Conservation (phyloP, 2,888 invertebrate species). For the Leptinotarsa haldemani region DNA sequence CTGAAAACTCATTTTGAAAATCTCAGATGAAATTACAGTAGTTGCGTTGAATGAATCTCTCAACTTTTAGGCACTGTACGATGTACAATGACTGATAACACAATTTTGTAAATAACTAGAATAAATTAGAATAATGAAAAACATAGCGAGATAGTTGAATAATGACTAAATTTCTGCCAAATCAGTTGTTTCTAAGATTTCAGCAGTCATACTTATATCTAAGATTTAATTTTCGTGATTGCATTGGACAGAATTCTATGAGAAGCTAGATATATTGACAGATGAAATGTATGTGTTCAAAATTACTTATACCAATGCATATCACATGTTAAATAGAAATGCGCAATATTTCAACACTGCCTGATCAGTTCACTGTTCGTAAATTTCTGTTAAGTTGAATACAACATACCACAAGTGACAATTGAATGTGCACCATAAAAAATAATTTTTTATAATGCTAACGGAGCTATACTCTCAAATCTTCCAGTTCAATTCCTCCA, state of each 20-base stretch:
- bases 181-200: not conserved
- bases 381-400: not conserved
- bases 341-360: constrained; percentile 43
- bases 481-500: too few relatives aligned
- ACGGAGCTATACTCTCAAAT: too few relatives aligned
- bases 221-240: constrained; percentile 5
- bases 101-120: constrained; percentile 49
- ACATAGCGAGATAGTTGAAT: constrained; percentile 20
- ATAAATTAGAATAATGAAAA: constrained; percentile 31
- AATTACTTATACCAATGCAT: constrained; percentile 37
- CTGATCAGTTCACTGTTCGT: constrained; percentile 22
- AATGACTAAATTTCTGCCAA: constrained; percentile 24
- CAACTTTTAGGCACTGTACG: constrained; percentile 55
- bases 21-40: too few relatives aligned
- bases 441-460: too few relatives aligned
- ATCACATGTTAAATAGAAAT: constrained; percentile 34
- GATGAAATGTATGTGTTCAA: constrained; percentile 35
- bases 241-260: constrained; percentile 11
- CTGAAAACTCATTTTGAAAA: too few relatives aligned
- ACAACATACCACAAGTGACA: too few relatives aligned
- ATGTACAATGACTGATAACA: constrained; percentile 59
- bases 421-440: too few relatives aligned
- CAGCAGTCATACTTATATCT: not conserved
- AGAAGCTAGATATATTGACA: constrained; percentile 22
- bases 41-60: constrained; percentile 29